Percentiles rank a stretch among this genome's conserved stretches.
Evolutionary conservation across 2,888 invertebrate genomes (phyloP).

Genomic region (Entomobrya proxima): DNA sequence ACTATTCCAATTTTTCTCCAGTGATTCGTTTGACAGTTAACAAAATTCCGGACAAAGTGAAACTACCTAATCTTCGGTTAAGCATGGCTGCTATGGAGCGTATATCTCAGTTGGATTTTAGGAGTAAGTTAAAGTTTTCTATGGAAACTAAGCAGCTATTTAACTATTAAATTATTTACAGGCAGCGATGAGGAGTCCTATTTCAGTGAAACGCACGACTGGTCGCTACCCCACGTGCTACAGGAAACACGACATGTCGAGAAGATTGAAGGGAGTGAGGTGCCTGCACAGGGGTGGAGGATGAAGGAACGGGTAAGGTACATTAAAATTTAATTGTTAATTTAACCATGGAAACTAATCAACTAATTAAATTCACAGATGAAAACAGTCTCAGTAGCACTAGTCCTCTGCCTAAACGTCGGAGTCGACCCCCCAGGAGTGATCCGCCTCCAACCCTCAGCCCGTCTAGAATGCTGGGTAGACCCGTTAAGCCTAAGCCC

Average conservation of each 20-base stretch:
- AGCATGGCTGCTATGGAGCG: slow-evolving; percentile 69
- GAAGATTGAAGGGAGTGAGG: slow-evolving; percentile 83
- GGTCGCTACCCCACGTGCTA: slow-evolving; percentile 82
- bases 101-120: slow-evolving; percentile 72
- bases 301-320: slow-evolving; percentile 90
- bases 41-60: no score
- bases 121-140: slow-evolving; percentile 53
- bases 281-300: slow-evolving; percentile 89
- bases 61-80: no score
- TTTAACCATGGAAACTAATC: not conserved
- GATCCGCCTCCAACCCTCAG: slow-evolving; percentile 97
- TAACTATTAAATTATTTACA: slow-evolving; percentile 7
- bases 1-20: no score
- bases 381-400: slow-evolving; percentile 99
- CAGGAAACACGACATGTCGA: slow-evolving; percentile 86
- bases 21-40: no score
- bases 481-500: slow-evolving; percentile 83
- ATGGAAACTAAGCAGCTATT: no score
- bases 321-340: not conserved
- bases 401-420: slow-evolving; percentile 97
- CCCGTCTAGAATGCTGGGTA: slow-evolving; percentile 97
- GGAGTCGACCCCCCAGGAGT: slow-evolving; percentile 99
- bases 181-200: slow-evolving; percentile 72
- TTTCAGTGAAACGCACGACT: slow-evolving; percentile 74
- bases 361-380: slow-evolving; percentile 82